These are phyloP conservation scores for Bos indicus DNA, from an alignment of 2,113 vertebrate genomes.

Conservation along the genomic window DNA sequence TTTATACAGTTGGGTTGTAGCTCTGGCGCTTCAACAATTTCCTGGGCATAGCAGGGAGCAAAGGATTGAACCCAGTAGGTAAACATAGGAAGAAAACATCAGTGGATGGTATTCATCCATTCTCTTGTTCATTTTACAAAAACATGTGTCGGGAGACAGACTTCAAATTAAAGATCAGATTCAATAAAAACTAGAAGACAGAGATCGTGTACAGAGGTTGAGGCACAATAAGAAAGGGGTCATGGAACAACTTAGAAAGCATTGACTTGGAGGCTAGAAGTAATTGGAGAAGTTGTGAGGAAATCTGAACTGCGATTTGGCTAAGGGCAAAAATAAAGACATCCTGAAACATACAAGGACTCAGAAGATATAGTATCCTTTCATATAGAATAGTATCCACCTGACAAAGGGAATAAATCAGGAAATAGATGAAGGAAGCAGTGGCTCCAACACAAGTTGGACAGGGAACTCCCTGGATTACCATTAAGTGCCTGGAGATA, in stretches of 20 bases:
- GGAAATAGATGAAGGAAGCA: neutral
- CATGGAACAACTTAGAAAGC: neutral
- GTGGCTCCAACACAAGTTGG: neutral
- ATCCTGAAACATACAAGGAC: neutral
- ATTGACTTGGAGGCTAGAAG: neutral
- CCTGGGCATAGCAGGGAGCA: neutral
- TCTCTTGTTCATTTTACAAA: neutral
- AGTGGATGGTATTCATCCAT: neutral
- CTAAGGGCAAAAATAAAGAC: neutral
- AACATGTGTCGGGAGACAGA: neutral
- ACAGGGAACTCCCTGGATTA: neutral
- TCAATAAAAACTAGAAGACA: neutral
- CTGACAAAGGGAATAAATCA: slow-evolving; percentile 22
- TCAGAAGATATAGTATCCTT: neutral
- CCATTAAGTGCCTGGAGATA: neutral
- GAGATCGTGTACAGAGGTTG: no score
- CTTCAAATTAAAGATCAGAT: neutral
- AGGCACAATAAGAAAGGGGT: neutral
- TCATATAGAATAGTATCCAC: neutral
- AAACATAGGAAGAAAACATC: neutral
- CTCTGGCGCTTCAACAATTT: neutral
- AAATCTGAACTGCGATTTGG: neutral
- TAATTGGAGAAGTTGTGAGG: neutral
- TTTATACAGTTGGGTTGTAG: neutral
- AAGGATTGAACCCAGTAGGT: neutral